phyloP scores from a whole-genome alignment of 2,113 vertebrate genomes.

The Dicaeum eximium region DNA sequence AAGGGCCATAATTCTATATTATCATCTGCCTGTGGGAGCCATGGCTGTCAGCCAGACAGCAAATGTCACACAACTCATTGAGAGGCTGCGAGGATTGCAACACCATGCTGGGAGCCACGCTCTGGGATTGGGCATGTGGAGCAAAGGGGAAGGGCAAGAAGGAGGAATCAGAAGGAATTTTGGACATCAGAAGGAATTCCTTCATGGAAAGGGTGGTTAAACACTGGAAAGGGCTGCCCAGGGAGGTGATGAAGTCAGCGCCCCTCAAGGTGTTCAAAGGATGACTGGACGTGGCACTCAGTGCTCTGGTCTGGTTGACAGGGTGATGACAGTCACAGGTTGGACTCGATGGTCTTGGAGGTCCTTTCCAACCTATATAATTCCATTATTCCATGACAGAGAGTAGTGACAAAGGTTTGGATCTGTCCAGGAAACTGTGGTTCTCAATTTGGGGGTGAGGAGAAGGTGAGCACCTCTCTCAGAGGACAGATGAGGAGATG shows the following conservation, averaged over 20 bases:
- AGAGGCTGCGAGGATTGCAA: not conserved
- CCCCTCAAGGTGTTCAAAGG: not conserved
- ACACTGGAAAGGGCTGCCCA: not conserved
- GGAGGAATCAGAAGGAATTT: not conserved
- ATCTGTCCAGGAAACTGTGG: fast-evolving
- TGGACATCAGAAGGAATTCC: not conserved
- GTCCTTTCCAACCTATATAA: not conserved
- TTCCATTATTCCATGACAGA: not conserved
- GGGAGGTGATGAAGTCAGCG: not conserved
- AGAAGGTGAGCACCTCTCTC: not conserved
- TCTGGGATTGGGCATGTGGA: not conserved
- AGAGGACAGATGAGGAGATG: not conserved
- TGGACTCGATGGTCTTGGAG: not conserved
- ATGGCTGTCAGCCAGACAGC: not conserved
- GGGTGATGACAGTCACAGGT: not conserved
- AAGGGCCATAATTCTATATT: not conserved
- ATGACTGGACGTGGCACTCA: not conserved
- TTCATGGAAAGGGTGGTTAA: not conserved
- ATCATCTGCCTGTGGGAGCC: not conserved
- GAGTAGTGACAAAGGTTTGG: not conserved
- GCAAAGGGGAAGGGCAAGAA: not conserved
- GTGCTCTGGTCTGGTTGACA: not conserved
- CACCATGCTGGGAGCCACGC: not conserved
- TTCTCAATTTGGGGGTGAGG: not conserved
- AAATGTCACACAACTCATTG: constrained; percentile 1